Evolutionary conservation across 2,113 vertebrate species (phyloP), one percentile per base, ranked within the genome.

Genomic region (Saimiri boliviensis): DNA sequence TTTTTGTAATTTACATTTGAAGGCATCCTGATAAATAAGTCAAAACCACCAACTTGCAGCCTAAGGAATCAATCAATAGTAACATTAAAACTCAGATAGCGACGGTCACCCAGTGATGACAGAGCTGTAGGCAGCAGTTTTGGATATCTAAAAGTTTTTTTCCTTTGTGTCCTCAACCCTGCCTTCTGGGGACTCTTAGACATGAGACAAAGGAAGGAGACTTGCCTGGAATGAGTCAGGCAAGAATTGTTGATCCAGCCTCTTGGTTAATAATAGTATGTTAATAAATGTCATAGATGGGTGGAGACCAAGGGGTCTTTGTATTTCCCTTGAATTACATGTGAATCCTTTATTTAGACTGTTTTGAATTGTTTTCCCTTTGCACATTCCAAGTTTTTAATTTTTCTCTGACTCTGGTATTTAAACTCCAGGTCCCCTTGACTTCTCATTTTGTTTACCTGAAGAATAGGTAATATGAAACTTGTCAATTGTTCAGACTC

Each of bases 1-100:
- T 54, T 89, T 77, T 90, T 87, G 23, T 87, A 52, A 90, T 54
- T 97, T 88, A 37, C 25, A 49, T 21, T 30, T 58, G 23, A 93
- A 91, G 58, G 68, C 27, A 89, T 79, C 17, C 20, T 94, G 60
- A 63, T 32, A 52, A 83, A 70, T 32, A 52, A 83, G 40, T 76
- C 35, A 16, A 70, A 82, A 82, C 35, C 37, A 63, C 32, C n/a
- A 45, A 68, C 70, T 45, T 63, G 58, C 27, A 82, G 58, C 32
- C 45, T 89, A 27, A 89, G 45, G 42, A 63, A 63, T 63, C 60
- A 91, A 56, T 68, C 0, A 19, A 16, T 6, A 21, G n/a, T 63
- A 49, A 14, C 32, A 54, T 58, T 94, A n/a, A 82, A 63, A 49
- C 56, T 47, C 58, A 73, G 35, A 49, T 23, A 49, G 30, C 8